Percentiles rank a stretch among this genome's conserved stretches.
These are phyloP conservation scores for Macropis europaea DNA, from an alignment of 2,888 invertebrate genomes.

Conservation along the genomic window DNA sequence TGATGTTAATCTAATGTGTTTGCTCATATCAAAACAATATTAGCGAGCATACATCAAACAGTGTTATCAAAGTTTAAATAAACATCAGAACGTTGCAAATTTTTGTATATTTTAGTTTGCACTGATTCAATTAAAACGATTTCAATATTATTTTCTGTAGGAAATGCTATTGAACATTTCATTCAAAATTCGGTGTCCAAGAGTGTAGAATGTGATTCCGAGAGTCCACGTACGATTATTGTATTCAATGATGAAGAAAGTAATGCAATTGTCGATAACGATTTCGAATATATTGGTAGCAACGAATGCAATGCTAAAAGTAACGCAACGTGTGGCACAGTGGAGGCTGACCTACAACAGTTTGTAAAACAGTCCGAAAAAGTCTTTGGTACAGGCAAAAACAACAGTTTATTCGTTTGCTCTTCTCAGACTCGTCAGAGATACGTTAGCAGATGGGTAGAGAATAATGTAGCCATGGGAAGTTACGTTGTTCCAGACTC, in stretches of 20 bases:
- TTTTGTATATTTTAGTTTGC: background rate
- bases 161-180: background rate
- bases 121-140: background rate
- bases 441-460: background rate
- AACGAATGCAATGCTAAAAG: background rate
- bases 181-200: background rate
- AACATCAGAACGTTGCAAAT: background rate
- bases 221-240: background rate
- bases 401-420: background rate
- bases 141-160: background rate
- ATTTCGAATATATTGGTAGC: background rate
- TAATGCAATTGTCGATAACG: background rate
- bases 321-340: background rate
- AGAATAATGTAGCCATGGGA: no score
- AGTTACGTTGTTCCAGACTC: constrained; percentile 24
- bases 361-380: background rate
- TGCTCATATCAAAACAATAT: no score
- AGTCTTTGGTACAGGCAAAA: background rate
- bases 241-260: no score
- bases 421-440: background rate
- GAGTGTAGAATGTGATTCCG: background rate
- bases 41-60: no score
- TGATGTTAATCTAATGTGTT: no score
- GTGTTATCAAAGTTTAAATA: no score
- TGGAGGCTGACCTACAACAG: no score